Evolutionary conservation across 1,140 invertebrate genomes (phyloP).

Genomic region (Lepidurus couesii): DNA sequence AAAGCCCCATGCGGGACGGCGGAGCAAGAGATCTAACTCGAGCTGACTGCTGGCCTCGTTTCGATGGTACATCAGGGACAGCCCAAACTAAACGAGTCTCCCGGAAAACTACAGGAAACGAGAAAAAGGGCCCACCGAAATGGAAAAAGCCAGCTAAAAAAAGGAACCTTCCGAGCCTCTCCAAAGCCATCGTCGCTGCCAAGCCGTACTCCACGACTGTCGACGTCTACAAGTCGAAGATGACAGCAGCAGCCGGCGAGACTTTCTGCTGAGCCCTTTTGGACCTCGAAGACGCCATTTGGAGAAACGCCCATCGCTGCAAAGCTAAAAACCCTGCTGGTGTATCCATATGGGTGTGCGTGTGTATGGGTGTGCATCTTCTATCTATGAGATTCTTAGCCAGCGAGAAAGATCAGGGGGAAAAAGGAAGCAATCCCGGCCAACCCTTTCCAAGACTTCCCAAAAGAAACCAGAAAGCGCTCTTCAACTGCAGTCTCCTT

Average conservation of each 20-base stretch:
- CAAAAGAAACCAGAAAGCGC: background rate
- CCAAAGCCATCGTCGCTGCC: conserved; percentile 20
- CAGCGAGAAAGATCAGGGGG: background rate
- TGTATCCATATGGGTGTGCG: background rate
- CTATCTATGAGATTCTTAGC: background rate
- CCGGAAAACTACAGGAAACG: background rate
- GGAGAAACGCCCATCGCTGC: conserved; percentile 11
- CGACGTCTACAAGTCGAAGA: conserved; percentile 18
- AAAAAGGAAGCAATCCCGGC: background rate
- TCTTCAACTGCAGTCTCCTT: background rate
- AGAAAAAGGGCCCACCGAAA: background rate
- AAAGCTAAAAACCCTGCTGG: background rate
- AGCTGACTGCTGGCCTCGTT: conserved; percentile 17
- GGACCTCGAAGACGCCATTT: conserved; percentile 7
- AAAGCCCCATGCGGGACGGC: background rate
- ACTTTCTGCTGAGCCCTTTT: conserved; percentile 5
- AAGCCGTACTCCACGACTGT: conserved; percentile 18
- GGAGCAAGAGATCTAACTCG: background rate
- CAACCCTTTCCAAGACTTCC: background rate
- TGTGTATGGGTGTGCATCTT: conserved; percentile 1
- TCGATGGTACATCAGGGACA: conserved; percentile 21
- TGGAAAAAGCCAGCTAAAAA: background rate
- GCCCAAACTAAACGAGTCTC: conserved; percentile 10
- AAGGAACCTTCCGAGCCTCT: background rate
- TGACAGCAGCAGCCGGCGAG: conserved; percentile 20